Conservation (phyloP, 2,888 invertebrate species). For the Dolichopus griseipennis region DNA sequence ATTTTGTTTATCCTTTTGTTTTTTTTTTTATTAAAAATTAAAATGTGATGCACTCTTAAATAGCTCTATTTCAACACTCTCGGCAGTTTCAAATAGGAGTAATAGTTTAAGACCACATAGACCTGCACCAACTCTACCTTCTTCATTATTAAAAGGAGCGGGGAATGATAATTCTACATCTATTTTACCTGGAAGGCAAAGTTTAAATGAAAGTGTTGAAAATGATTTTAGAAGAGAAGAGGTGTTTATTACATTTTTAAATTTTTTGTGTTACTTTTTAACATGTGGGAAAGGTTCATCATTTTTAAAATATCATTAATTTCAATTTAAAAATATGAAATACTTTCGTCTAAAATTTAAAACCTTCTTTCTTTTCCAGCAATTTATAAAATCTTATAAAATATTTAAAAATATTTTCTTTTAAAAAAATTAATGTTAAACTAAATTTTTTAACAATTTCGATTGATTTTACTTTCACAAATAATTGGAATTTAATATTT, state of each 20-base stretch:
- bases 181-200: not conserved
- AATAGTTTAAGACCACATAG: slow-evolving; percentile 15
- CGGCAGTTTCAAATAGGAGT: not conserved
- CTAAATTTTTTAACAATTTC: too few relatives aligned
- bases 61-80: not conserved
- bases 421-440: too few relatives aligned
- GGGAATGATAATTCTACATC: not conserved
- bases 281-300: not conserved
- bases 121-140: slow-evolving; percentile 19
- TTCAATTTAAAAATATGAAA: too few relatives aligned
- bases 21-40: not conserved
- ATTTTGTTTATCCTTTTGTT: not conserved
- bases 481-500: too few relatives aligned
- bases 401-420: too few relatives aligned
- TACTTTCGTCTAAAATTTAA: too few relatives aligned
- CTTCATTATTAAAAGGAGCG: slow-evolving; percentile 9
- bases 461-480: too few relatives aligned
- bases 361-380: too few relatives aligned
- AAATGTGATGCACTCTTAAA: not conserved
- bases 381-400: too few relatives aligned
- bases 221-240: not conserved
- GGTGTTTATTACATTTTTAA: not conserved
- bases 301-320: too few relatives aligned
- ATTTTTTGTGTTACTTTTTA: not conserved
- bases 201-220: not conserved